Evolutionary conservation across 1,140 invertebrate species (phyloP).

Genomic region (Caenorhabditis inopinata): DNA sequence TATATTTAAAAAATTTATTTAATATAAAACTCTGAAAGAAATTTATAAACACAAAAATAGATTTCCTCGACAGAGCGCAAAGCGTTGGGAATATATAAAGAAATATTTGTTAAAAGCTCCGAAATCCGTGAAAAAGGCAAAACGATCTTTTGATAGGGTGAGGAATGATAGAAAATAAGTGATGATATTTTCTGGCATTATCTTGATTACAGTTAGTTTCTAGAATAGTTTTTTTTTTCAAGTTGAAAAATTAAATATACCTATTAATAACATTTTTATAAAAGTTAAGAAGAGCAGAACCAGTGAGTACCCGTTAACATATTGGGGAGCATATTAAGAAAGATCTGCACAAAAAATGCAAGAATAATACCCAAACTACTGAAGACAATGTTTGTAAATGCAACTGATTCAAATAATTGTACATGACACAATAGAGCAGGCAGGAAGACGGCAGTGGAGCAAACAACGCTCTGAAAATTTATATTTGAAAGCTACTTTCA

Average conservation of each 20-base stretch:
- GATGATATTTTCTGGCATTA: neutral
- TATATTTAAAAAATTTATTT: too few species aligned
- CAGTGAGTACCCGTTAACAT: constrained; percentile 16
- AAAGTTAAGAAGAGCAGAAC: neutral
- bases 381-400: neutral
- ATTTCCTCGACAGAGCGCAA: too few species aligned
- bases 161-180: neutral
- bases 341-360: neutral
- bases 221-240: neutral
- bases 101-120: neutral
- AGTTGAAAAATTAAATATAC: neutral
- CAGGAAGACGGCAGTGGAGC: neutral
- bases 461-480: constrained; percentile 19
- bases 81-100: neutral
- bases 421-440: neutral
- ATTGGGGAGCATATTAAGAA: constrained; percentile 9
- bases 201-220: neutral
- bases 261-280: neutral
- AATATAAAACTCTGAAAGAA: too few species aligned
- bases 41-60: too few species aligned
- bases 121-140: neutral
- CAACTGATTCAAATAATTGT: neutral
- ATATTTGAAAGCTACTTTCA: too few species aligned
- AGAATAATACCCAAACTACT: neutral
- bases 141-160: neutral